Percentiles rank a stretch among this genome's conserved stretches.
Conservation (phyloP, 2,888 invertebrate genomes). For the Drosophila atripex region DNA sequence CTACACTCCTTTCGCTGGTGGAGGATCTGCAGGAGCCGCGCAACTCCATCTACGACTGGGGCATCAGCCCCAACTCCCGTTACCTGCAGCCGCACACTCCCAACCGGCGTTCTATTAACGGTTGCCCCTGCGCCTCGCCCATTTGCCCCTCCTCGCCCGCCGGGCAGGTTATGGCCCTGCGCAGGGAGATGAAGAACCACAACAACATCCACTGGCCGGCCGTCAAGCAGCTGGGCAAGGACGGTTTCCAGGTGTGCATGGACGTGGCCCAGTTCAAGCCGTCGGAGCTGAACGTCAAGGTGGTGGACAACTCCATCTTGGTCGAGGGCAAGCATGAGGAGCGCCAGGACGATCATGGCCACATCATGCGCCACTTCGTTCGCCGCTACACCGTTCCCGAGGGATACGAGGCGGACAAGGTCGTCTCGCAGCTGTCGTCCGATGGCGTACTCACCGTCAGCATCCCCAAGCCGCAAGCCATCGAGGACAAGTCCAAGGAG, state of each 20-base stretch:
- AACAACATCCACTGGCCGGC: slow-evolving; percentile 42
- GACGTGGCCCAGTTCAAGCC: slow-evolving; percentile 92
- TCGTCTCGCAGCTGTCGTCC: slow-evolving; percentile 89
- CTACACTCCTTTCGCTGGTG: slow-evolving; percentile 56
- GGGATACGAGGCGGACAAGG: slow-evolving; percentile 89
- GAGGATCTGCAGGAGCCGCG: slow-evolving; percentile 56
- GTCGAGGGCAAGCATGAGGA: slow-evolving; percentile 91
- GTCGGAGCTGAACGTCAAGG: slow-evolving; percentile 90
- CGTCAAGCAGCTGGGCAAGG: slow-evolving; percentile 84
- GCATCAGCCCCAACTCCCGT: slow-evolving; percentile 52
- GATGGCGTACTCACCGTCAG: slow-evolving; percentile 90
- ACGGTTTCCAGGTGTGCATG: slow-evolving; percentile 89
- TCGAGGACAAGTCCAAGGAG: slow-evolving; percentile 50
- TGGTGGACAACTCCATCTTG: slow-evolving; percentile 88
- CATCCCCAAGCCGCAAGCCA: slow-evolving; percentile 86
- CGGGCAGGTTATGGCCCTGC: slow-evolving; percentile 46
- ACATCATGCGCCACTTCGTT: slow-evolving; percentile 89
- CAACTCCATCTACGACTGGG: slow-evolving; percentile 62
- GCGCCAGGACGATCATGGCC: slow-evolving; percentile 89
- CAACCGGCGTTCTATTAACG: slow-evolving; percentile 37
- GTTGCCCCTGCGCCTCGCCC: slow-evolving; percentile 57
- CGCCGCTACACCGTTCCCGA: slow-evolving; percentile 90
- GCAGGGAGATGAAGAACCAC: slow-evolving; percentile 48
- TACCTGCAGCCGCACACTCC: slow-evolving; percentile 39
- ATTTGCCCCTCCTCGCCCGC: slow-evolving; percentile 50